These are phyloP conservation scores for Ascaphus truei DNA, from an alignment of 2,113 vertebrate species.

Conservation along the genomic window DNA sequence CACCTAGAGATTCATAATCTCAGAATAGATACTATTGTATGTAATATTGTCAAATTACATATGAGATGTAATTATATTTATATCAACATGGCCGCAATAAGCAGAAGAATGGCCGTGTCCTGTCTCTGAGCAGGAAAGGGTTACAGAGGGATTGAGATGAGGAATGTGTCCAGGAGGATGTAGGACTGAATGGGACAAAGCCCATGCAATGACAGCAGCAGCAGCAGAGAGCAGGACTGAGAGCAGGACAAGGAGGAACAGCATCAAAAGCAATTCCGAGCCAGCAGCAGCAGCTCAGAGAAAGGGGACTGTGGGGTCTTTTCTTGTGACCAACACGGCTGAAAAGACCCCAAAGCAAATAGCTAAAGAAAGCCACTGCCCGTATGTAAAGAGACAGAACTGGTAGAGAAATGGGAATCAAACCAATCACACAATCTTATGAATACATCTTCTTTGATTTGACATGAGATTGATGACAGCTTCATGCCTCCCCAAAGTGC, in stretches of 20 bases:
- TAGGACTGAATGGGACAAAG: background rate
- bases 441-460: slow-evolving; percentile 68
- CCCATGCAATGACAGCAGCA: background rate
- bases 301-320: slow-evolving; percentile 56
- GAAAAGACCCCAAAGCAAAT: slow-evolving; percentile 79
- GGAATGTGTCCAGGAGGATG: too few species aligned
- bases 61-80: too few species aligned
- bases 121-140: too few species aligned
- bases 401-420: too few species aligned
- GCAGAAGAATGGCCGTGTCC: too few species aligned
- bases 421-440: slow-evolving; percentile 73
- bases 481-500: too few species aligned
- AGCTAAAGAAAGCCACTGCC: slow-evolving; percentile 69
- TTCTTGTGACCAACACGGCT: slow-evolving; percentile 63
- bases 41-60: too few species aligned
- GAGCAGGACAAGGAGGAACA: background rate
- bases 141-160: too few species aligned
- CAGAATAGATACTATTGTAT: too few species aligned
- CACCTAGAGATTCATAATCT: too few species aligned
- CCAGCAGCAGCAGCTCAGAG: background rate
- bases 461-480: slow-evolving; percentile 60
- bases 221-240: background rate
- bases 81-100: too few species aligned
- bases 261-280: background rate
- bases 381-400: slow-evolving; percentile 52